Evolutionary conservation across 2,113 vertebrate species (phyloP).

Genomic region (Platanista minor): DNA sequence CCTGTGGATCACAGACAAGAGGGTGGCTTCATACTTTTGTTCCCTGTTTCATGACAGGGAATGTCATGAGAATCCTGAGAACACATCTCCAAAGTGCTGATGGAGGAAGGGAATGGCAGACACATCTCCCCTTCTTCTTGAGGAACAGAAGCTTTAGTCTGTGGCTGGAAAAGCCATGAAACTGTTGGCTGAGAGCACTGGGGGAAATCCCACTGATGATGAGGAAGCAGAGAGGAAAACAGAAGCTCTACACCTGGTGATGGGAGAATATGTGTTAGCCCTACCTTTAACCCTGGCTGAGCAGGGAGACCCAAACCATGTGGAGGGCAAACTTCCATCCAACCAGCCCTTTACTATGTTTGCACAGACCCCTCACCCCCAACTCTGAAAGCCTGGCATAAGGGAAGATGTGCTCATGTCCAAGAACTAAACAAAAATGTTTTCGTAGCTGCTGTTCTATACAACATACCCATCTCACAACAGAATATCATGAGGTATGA

Average conservation of each 20-base stretch:
- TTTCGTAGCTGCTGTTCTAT: not conserved
- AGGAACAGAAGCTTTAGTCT: too few species aligned
- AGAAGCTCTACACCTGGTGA: rapidly evolving
- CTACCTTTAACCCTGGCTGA: not conserved
- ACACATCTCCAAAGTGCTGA: rapidly evolving
- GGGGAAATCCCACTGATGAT: not conserved
- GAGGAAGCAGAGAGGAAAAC: not conserved
- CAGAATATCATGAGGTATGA: not conserved
- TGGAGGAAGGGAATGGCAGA: too few species aligned
- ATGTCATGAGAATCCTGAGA: too few species aligned
- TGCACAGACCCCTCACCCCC: not conserved
- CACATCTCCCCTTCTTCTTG: too few species aligned
- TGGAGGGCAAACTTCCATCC: not conserved
- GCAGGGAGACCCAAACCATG: rapidly evolving
- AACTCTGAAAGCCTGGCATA: not conserved
- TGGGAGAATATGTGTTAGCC: rapidly evolving
- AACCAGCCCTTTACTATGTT: not conserved
- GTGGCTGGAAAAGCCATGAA: not conserved
- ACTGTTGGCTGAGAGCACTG: not conserved
- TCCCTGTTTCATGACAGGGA: too few species aligned
- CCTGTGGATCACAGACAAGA: too few species aligned
- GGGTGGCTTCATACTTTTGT: too few species aligned
- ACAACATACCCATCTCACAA: not conserved
- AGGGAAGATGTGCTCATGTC: not conserved
- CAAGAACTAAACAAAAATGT: not conserved